Evolutionary conservation across 2,797 vertebrate genomes (phyloP), one percentile per base, ranked within the genome.

Genomic region (Sebastes elongatus): DNA sequence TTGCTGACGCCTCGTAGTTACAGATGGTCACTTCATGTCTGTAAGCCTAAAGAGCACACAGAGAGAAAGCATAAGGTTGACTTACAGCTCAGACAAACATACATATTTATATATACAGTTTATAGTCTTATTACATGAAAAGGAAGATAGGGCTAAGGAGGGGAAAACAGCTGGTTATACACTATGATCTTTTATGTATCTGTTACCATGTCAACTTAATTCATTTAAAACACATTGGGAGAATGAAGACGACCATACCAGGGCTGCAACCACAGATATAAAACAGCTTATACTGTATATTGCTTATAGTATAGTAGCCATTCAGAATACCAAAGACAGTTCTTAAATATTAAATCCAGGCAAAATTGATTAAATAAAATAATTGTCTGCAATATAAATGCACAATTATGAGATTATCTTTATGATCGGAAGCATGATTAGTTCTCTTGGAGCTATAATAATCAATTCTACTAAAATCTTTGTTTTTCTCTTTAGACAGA

Each of bases 1-100:
- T 99, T 2, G 98, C 98, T 0, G 98, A 79, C 0, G 97, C 96
- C 91, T 99, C 98, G 1, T 99, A 99, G 94, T 95, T 99, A 90
- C 98, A 99, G 95, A 99, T 97, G 7, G 97, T 99, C 90, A 99
- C 97, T 83, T 99, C 97, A 9, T 99, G 98, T 78, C 98, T 97
- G 87, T 97, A 93, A 86, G 97, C 96, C 98, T 99, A 76, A 16
- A 87, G 71, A 49, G 27, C 28, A 52, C 0, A 60, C 6, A 61
- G 8, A 57, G 33, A 65, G 25, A 52, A 30, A 71, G 14, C 71
- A 16, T 42, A 22, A 22, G 11, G 42, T 6, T 8, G 13, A 35
- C 13, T 22, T 11, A 18, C 10, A 63, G 56, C 20, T 23, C 10
- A 25, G 28, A 63, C 18, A 60, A 42, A 14, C 20, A 2, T 20